Percentiles rank a stretch among this genome's conserved stretches.
These are phyloP conservation scores for Galerucella pusilla DNA, from an alignment of 2,888 invertebrate species.

Conservation along the genomic window DNA sequence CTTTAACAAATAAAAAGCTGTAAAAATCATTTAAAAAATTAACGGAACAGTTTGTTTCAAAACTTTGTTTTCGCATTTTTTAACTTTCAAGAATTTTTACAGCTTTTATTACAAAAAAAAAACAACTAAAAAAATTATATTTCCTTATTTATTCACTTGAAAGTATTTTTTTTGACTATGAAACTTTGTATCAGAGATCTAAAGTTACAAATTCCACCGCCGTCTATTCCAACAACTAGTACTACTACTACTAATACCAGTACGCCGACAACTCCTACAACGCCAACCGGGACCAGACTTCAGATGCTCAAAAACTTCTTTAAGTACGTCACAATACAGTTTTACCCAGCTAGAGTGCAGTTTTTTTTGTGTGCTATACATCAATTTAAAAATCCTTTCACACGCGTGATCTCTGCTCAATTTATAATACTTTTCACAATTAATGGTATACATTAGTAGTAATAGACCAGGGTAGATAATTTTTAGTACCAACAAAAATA, in stretches of 20 bases:
- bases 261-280: slow-evolving; percentile 61
- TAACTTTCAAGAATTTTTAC: background rate
- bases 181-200: slow-evolving; percentile 53
- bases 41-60: too few relatives aligned
- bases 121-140: background rate
- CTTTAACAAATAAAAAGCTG: too few relatives aligned
- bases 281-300: slow-evolving; percentile 73
- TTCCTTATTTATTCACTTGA: background rate
- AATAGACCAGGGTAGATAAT: too few relatives aligned
- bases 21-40: background rate
- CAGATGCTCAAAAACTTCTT: slow-evolving; percentile 97
- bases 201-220: slow-evolving; percentile 57
- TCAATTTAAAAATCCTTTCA: background rate
- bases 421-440: background rate
- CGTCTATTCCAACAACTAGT: slow-evolving; percentile 58
- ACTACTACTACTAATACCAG: slow-evolving; percentile 43
- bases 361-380: slow-evolving; percentile 19
- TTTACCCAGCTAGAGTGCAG: slow-evolving; percentile 12
- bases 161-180: background rate
- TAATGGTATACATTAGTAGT: too few relatives aligned
- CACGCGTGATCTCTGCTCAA: slow-evolving; percentile 10
- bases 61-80: too few relatives aligned
- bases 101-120: background rate
- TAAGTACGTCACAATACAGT: slow-evolving; percentile 74
- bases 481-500: too few relatives aligned